phyloP scores from a whole-genome alignment of 2,888 invertebrate species.

The Saturnia pavonia region DNA sequence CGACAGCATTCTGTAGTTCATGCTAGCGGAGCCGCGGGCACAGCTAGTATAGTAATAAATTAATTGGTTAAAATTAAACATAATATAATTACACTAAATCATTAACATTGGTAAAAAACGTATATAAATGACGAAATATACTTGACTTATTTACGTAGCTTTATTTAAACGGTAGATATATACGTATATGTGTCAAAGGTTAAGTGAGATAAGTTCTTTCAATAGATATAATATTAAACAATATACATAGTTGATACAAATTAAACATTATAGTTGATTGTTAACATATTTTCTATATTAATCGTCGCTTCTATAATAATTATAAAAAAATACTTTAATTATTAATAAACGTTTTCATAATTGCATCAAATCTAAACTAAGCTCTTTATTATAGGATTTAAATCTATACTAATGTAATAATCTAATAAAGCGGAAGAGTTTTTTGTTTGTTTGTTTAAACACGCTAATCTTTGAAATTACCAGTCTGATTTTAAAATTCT shows the following conservation, averaged over 20 bases:
- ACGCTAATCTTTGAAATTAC: no score
- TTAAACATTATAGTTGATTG: no score
- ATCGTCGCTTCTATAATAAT: no score
- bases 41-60: background rate
- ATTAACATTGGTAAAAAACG: background rate
- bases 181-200: conserved; percentile 1
- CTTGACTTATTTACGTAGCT: background rate
- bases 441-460: no score
- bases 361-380: background rate
- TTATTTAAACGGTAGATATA: background rate
- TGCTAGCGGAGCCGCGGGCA: no score
- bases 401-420: no score
- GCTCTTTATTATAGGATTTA: background rate
- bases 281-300: no score
- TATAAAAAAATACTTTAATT: no score
- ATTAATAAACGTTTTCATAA: no score
- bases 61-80: background rate
- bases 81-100: background rate
- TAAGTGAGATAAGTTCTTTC: conserved; percentile 27
- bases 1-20: no score
- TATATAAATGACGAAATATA: background rate
- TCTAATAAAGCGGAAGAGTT: no score
- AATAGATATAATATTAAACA: conserved; percentile 20
- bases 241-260: background rate
- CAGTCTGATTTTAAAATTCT: no score